Evolutionary conservation across 2,113 vertebrate genomes (phyloP).

Genomic region (Malaclemys terrapin): DNA sequence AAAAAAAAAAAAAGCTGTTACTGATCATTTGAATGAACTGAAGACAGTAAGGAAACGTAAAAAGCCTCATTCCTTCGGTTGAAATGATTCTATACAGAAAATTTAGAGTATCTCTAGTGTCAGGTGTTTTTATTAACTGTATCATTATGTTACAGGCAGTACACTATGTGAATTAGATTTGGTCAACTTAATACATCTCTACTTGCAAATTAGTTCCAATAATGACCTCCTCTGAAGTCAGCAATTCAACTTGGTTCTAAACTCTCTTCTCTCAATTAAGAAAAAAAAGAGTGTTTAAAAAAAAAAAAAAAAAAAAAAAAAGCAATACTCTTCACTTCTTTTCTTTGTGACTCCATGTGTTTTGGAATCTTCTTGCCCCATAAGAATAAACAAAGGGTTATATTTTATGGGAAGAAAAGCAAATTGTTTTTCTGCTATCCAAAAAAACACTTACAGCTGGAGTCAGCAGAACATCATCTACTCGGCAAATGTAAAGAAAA

Average conservation of each 20-base stretch:
- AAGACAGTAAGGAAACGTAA: neutral
- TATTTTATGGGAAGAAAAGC: slow-evolving; percentile 61
- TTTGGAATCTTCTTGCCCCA: slow-evolving; percentile 54
- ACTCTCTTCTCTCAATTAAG: neutral
- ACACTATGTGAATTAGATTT: neutral
- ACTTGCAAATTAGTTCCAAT: slow-evolving; percentile 23
- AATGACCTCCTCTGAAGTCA: slow-evolving; percentile 53
- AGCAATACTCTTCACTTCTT: slow-evolving; percentile 62
- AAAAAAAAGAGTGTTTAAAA: neutral
- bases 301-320: neutral
- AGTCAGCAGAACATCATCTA: slow-evolving; percentile 77
- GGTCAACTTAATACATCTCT: slow-evolving; percentile 1
- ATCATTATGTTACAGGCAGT: neutral
- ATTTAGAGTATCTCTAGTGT: neutral
- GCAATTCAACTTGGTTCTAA: neutral
- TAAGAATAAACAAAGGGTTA: slow-evolving; percentile 79
- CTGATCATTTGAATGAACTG: neutral
- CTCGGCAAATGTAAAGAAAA: slow-evolving; percentile 52
- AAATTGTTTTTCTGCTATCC: slow-evolving; percentile 72
- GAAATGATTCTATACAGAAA: neutral
- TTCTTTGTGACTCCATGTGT: slow-evolving; percentile 58
- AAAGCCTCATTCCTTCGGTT: neutral
- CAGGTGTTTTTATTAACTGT: neutral
- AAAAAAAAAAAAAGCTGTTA: slow-evolving; percentile 4
- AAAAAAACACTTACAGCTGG: slow-evolving; percentile 66